These are phyloP conservation scores for Eupleurogrammus muticus DNA, from an alignment of 2,797 vertebrate species.

Conservation along the genomic window DNA sequence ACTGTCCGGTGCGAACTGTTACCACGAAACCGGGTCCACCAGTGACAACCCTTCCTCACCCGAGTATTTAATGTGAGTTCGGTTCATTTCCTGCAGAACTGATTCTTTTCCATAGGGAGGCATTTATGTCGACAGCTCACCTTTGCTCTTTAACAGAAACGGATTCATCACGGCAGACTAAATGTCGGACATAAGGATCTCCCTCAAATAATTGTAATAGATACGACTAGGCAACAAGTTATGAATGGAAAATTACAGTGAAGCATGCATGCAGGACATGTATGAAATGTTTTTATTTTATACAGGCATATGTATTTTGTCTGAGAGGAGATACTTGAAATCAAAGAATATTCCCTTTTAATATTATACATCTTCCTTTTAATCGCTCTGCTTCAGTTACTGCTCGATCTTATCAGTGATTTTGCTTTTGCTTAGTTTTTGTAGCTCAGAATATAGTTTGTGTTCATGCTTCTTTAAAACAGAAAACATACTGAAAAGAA, in stretches of 20 bases:
- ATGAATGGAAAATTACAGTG: slow-evolving; percentile 74
- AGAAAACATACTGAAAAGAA: slow-evolving; percentile 56
- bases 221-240: slow-evolving; percentile 47
- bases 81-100: slow-evolving; percentile 42
- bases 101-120: slow-evolving; percentile 42
- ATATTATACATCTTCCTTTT: slow-evolving; percentile 43
- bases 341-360: slow-evolving; percentile 74
- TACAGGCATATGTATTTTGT: slow-evolving; percentile 87
- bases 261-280: slow-evolving; percentile 99
- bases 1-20: slow-evolving; percentile 91
- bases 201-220: slow-evolving; percentile 54
- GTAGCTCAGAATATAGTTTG: slow-evolving; percentile 61
- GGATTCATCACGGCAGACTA: slow-evolving; percentile 47
- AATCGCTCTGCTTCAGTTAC: slow-evolving; percentile 58
- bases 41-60: slow-evolving; percentile 97
- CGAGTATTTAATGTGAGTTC: slow-evolving; percentile 94
- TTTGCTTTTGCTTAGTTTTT: slow-evolving; percentile 71
- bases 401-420: slow-evolving; percentile 68
- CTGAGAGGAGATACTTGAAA: slow-evolving; percentile 87
- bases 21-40: slow-evolving; percentile 94
- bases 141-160: slow-evolving; percentile 39
- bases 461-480: slow-evolving; percentile 82
- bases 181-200: slow-evolving; percentile 41
- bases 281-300: slow-evolving; percentile 93
- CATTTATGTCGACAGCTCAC: slow-evolving; percentile 46